phyloP scores from a whole-genome alignment of 2,888 invertebrate species.

The Glaucopsyche alexis region DNA sequence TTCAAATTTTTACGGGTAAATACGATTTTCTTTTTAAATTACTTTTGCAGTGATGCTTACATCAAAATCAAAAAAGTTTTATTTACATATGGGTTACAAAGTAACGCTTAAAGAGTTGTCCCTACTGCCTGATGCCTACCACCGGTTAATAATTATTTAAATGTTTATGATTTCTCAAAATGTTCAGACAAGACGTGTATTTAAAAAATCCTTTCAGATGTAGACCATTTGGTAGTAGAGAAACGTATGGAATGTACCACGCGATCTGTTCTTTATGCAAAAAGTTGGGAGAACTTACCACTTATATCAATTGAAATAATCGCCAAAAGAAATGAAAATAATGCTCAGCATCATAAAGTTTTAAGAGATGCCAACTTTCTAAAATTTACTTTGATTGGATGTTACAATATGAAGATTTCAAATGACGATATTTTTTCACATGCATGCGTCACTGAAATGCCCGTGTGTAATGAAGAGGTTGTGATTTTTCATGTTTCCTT shows the following conservation, averaged over 20 bases:
- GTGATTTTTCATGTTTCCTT: conserved; percentile 16
- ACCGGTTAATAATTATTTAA: no score
- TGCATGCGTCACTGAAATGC: conserved; percentile 56
- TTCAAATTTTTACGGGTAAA: conserved; percentile 2
- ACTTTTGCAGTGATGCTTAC: no score
- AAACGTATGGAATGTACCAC: conserved; percentile 61
- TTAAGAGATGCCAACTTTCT: conserved; percentile 57
- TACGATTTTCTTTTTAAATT: not conserved
- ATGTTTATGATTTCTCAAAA: no score
- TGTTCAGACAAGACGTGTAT: no score
- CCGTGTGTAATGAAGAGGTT: conserved; percentile 52
- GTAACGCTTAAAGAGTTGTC: no score
- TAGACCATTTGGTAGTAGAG: conserved; percentile 49
- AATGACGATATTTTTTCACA: conserved; percentile 49
- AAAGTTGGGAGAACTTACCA: conserved; percentile 69
- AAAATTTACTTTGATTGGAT: conserved; percentile 58
- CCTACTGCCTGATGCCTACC: no score
- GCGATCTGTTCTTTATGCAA: conserved; percentile 45
- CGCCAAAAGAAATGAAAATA: conserved; percentile 47
- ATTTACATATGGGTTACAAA: no score
- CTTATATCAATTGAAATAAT: conserved; percentile 54
- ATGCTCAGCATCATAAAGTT: conserved; percentile 51
- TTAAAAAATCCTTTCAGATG: conserved; percentile 45
- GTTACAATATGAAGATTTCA: conserved; percentile 58
- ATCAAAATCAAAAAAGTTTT: no score